Conservation (phyloP, 2,113 vertebrate genomes). For the Craseonycteris thonglongyai region DNA sequence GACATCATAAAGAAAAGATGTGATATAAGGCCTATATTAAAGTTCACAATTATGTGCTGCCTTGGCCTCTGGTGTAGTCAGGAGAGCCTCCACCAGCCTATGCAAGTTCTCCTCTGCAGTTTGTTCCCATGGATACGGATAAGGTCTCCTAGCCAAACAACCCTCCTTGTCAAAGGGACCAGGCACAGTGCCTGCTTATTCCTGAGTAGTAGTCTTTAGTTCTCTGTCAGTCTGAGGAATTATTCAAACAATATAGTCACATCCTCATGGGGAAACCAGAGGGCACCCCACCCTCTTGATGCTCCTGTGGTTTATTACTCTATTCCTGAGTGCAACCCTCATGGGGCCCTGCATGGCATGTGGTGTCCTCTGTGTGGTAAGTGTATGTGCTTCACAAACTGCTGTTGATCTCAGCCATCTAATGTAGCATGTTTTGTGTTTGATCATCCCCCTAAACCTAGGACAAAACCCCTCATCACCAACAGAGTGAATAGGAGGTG, state of each 20-base stretch:
- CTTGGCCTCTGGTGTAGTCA: background rate
- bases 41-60: background rate
- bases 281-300: background rate
- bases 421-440: background rate
- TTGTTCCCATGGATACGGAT: background rate
- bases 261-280: background rate
- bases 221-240: background rate
- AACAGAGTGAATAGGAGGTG: background rate
- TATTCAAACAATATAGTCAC: background rate
- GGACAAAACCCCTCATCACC: background rate
- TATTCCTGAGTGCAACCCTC: background rate
- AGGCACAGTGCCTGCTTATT: background rate
- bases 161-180: background rate
- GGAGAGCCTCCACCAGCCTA: background rate
- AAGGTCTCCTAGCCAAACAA: background rate
- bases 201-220: background rate
- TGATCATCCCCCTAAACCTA: background rate
- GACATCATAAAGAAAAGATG: background rate
- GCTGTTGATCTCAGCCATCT: background rate
- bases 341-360: accelerated
- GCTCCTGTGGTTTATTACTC: too few relatives aligned
- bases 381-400: background rate
- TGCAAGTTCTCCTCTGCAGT: background rate
- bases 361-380: background rate
- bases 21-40: background rate